Evolutionary conservation across 2,888 invertebrate species (phyloP).

Genomic region (Chelonus formosanus): DNA sequence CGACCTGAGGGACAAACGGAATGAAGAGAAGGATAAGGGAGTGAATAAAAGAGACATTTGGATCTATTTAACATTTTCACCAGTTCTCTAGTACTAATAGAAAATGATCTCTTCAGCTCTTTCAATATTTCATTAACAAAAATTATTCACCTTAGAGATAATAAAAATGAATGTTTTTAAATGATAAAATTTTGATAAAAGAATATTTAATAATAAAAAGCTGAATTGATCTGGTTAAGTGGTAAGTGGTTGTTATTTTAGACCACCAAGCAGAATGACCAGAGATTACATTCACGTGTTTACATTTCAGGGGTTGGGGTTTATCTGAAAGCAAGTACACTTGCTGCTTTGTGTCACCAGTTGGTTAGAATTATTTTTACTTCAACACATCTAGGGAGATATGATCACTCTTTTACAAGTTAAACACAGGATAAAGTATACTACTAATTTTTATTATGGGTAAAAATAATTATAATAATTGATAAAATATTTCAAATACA

Average conservation of each 20-base stretch:
- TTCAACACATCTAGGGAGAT: constrained; percentile 3
- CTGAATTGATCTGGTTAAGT: not conserved
- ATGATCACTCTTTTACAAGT: constrained; percentile 24
- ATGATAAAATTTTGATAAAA: not conserved
- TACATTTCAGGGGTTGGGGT: constrained; percentile 28
- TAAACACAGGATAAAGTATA: constrained; percentile 16
- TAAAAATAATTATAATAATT: no score
- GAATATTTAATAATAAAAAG: not conserved
- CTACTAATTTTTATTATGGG: not conserved
- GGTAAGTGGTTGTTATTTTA: constrained; percentile 7
- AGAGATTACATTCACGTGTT: constrained; percentile 35
- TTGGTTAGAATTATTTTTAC: constrained; percentile 14
- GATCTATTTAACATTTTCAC: no score
- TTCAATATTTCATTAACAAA: not conserved
- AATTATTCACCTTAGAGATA: not conserved
- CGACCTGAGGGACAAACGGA: constrained; percentile 9
- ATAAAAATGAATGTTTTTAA: not conserved
- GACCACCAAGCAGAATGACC: constrained; percentile 11
- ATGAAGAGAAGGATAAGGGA: not conserved
- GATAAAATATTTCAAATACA: no score
- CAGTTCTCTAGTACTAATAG: no score
- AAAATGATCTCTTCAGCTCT: no score
- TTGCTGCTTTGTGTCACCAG: constrained; percentile 27
- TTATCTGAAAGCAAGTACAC: constrained; percentile 24
- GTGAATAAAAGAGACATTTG: not conserved